Conservation (phyloP, 2,888 invertebrate genomes). For the Theristus sp. region DNA sequence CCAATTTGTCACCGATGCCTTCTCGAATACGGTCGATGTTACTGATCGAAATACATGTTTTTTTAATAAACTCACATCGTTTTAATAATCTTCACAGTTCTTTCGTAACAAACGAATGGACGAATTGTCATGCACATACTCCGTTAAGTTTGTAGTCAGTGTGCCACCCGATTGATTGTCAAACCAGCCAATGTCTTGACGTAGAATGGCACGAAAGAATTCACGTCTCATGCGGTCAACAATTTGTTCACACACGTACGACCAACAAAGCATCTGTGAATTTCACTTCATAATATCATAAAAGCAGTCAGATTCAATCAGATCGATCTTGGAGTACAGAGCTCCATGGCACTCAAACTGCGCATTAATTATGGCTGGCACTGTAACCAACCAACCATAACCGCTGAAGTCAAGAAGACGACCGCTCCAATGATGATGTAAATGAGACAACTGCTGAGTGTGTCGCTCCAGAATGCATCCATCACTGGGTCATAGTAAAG, state of each 20-base stretch:
- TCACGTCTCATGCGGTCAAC: conserved; percentile 28
- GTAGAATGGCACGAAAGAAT: conserved; percentile 29
- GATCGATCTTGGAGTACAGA: too few species aligned
- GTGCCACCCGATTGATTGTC: conserved; percentile 36
- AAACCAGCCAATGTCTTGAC: conserved; percentile 36
- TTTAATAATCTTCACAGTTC: too few species aligned
- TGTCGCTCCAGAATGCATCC: conserved; percentile 2
- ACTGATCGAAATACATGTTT: too few species aligned
- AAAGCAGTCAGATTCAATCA: too few species aligned
- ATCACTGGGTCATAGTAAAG: too few species aligned
- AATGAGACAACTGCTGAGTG: conserved; percentile 21
- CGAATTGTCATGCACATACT: conserved; percentile 26
- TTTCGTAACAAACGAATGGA: conserved; percentile 2
- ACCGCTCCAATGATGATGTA: conserved; percentile 36
- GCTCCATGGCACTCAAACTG: neutral
- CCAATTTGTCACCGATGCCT: conserved; percentile 38
- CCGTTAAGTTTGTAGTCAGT: conserved; percentile 36
- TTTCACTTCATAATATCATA: too few species aligned
- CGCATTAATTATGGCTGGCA: neutral
- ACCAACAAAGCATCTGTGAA: neutral
- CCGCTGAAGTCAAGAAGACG: conserved; percentile 30
- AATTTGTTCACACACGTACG: conserved; percentile 22
- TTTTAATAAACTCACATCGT: too few species aligned
- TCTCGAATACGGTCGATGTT: conserved; percentile 37
- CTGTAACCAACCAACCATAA: neutral